Conservation (phyloP, 2,113 vertebrate genomes). For the Poicephalus meyeri region DNA sequence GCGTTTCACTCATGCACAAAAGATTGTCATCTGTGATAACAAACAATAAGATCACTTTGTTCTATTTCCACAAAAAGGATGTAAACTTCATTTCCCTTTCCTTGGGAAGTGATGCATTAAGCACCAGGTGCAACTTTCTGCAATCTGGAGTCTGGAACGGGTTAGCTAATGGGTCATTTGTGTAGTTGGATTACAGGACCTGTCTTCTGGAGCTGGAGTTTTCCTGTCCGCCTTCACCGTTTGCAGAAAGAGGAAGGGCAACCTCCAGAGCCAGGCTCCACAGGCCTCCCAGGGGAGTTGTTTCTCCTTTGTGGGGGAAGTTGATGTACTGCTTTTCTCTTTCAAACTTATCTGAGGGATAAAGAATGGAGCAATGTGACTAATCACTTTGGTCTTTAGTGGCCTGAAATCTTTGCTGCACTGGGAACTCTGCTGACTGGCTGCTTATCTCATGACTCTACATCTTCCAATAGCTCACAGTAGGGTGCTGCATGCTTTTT, state of each 20-base stretch:
- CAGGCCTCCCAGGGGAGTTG: background rate
- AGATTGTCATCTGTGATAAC: rapidly evolving
- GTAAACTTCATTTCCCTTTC: background rate
- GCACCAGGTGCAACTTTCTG: background rate
- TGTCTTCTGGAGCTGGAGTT: background rate
- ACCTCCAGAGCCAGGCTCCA: background rate
- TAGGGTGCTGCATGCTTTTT: background rate
- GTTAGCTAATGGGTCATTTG: rapidly evolving
- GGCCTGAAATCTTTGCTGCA: background rate
- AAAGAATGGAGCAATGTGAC: background rate
- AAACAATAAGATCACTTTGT: background rate
- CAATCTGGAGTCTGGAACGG: rapidly evolving
- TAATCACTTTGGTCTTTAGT: background rate
- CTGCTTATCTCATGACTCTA: background rate
- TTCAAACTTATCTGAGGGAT: background rate
- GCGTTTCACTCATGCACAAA: rapidly evolving
- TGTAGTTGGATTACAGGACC: background rate
- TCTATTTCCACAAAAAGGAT: background rate
- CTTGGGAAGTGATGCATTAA: background rate
- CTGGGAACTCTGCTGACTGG: background rate
- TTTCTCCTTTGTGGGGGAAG: background rate
- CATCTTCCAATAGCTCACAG: background rate
- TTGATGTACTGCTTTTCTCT: background rate
- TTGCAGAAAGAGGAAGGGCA: background rate
- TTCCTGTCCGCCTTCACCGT: rapidly evolving